Evolutionary conservation across 1,140 invertebrate genomes (phyloP).

Genomic region (Zaprionus ornatus): DNA sequence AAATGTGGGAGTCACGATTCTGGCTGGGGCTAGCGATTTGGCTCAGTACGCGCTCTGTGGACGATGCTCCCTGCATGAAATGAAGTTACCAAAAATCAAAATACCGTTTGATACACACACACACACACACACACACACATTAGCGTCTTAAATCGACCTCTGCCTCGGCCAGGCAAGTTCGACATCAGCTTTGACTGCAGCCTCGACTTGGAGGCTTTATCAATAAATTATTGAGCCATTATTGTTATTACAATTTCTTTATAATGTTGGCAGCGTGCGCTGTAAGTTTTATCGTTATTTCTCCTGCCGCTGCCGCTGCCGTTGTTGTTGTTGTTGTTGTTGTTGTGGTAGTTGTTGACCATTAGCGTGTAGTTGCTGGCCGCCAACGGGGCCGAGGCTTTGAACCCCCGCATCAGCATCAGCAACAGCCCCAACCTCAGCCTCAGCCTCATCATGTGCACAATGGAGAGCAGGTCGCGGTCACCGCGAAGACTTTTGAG

Average conservation of each 20-base stretch:
- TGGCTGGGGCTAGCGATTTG: conserved; percentile 58
- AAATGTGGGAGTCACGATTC: conserved; percentile 84
- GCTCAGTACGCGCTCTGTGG: conserved; percentile 57
- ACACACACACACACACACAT: conserved; percentile 31
- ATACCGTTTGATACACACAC: conserved; percentile 71
- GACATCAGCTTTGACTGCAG: conserved; percentile 21
- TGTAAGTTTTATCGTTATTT: conserved; percentile 47
- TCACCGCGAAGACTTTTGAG: conserved; percentile 47
- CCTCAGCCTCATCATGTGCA: conserved; percentile 68
- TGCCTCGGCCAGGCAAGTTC: conserved; percentile 57
- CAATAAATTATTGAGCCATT: conserved; percentile 83
- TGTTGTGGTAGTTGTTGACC: conserved; percentile 65
- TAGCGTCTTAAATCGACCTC: conserved; percentile 42
- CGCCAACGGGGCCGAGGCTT: conserved; percentile 76
- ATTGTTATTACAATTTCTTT: conserved; percentile 83
- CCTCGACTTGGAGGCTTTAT: conserved; percentile 61
- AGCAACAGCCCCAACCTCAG: conserved; percentile 27
- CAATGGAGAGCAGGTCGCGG: conserved; percentile 79
- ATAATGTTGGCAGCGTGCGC: conserved; percentile 80
- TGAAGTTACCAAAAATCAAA: conserved; percentile 80
- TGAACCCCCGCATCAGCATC: conserved; percentile 43
- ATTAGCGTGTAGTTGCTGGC: conserved; percentile 77
- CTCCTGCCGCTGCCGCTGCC: background rate
- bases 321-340: conserved; percentile 32
- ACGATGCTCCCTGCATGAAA: conserved; percentile 58